A percentile compares a stretch with the other conserved stretches of the same genome.
These are phyloP conservation scores for Bombyx mandarina DNA, from an alignment of 1,140 invertebrate genomes.

Conservation along the genomic window DNA sequence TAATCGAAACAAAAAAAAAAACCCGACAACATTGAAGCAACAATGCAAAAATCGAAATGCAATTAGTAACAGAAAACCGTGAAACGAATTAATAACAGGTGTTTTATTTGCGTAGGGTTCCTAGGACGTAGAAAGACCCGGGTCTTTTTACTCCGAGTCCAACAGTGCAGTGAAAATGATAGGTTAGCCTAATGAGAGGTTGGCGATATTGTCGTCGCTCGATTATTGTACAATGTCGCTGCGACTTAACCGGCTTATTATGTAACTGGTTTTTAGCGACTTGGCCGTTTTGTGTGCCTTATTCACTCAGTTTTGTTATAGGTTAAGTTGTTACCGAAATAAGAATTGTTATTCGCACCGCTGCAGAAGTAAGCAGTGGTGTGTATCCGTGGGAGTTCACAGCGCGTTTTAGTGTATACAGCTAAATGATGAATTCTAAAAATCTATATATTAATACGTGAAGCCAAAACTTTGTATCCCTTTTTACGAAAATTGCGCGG, in stretches of 20 bases:
- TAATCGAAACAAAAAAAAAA: too few relatives aligned
- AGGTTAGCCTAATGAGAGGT: neutral
- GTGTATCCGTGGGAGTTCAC: too few relatives aligned
- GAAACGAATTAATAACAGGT: slow-evolving; percentile 38
- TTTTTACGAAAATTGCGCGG: too few relatives aligned
- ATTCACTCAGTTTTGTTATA: neutral
- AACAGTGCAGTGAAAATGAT: slow-evolving; percentile 6
- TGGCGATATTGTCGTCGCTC: slow-evolving; percentile 1
- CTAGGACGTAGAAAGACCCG: slow-evolving; percentile 15
- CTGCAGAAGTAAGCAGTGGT: too few relatives aligned
- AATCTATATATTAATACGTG: too few relatives aligned
- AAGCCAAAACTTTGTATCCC: too few relatives aligned
- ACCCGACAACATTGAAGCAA: too few relatives aligned
- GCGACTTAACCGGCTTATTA: neutral
- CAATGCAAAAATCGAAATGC: neutral
- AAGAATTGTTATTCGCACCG: too few relatives aligned
- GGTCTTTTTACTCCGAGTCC: slow-evolving; percentile 21
- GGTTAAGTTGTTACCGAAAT: too few relatives aligned
- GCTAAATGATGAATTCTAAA: too few relatives aligned
- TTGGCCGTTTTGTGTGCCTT: neutral
- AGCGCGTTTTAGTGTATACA: too few relatives aligned
- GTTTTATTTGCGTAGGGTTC: slow-evolving; percentile 2
- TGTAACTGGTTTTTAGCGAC: neutral
- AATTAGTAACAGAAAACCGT: slow-evolving; percentile 27
- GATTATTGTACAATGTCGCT: slow-evolving; percentile 9